phyloP scores from a whole-genome alignment of 2,113 vertebrate genomes.

The Odobenus rosmarus region DNA sequence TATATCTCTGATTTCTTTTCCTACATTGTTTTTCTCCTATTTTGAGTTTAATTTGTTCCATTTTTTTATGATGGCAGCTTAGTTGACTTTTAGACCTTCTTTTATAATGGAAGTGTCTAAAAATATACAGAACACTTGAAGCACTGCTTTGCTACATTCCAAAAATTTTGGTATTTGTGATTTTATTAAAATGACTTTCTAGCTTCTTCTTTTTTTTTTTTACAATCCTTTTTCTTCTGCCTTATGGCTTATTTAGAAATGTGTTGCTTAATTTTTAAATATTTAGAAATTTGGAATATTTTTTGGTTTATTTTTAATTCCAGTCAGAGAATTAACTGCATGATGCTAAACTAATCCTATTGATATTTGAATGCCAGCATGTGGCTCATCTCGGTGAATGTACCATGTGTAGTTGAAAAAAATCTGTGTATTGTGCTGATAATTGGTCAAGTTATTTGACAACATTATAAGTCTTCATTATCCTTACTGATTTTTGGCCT shows the following conservation, averaged over 20 bases:
- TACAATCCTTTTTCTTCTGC: not conserved
- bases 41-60: not conserved
- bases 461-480: not conserved
- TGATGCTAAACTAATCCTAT: not conserved
- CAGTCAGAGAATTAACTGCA: not conserved
- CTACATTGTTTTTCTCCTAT: not conserved
- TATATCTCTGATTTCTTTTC: not conserved
- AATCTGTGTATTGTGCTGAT: not conserved
- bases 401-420: not conserved
- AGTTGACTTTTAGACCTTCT: not conserved
- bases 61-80: not conserved
- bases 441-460: not conserved
- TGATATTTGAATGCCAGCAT: not conserved
- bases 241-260: not conserved
- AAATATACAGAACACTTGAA: not conserved
- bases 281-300: not conserved
- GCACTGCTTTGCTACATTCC: not conserved
- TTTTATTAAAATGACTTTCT: not conserved
- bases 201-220: not conserved
- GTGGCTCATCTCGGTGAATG: not conserved
- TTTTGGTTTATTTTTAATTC: not conserved
- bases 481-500: not conserved
- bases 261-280: not conserved
- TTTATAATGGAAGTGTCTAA: not conserved
- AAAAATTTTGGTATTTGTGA: not conserved